These are phyloP conservation scores for Notiomystis cincta DNA, from an alignment of 2,113 vertebrate genomes.

Conservation along the genomic window DNA sequence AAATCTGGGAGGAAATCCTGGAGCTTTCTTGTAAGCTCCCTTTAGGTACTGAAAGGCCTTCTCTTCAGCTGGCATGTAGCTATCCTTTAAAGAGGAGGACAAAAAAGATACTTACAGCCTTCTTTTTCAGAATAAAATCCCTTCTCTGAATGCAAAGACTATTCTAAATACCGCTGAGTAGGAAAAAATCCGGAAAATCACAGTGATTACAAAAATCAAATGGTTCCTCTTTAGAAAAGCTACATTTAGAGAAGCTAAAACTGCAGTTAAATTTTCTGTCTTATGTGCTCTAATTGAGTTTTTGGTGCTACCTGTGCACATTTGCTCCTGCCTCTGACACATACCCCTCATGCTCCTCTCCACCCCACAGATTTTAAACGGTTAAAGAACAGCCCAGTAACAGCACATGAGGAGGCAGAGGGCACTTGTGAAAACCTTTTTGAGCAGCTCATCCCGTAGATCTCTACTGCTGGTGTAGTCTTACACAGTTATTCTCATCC, in stretches of 20 bases:
- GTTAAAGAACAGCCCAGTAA: not conserved
- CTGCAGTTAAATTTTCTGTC: not conserved
- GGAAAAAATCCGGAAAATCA: not conserved
- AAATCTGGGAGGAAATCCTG: too few relatives aligned
- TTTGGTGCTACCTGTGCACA: not conserved
- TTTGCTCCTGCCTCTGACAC: not conserved
- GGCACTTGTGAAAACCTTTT: not conserved
- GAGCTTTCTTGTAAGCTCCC: not conserved
- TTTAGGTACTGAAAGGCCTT: not conserved
- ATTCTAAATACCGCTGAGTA: not conserved
- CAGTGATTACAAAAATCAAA: not conserved
- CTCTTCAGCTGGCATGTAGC: not conserved
- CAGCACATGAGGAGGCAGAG: not conserved
- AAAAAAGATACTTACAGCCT: not conserved
- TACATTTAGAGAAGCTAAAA: not conserved
- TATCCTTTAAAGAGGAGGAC: not conserved
- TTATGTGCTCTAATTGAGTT: not conserved
- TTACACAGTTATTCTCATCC: not conserved
- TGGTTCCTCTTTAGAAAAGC: not conserved
- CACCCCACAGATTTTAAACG: not conserved
- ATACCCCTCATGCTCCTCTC: not conserved
- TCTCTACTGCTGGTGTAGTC: not conserved
- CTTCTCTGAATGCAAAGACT: not conserved
- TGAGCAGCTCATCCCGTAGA: not conserved
- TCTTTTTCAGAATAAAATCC: not conserved